phyloP scores from a whole-genome alignment of 2,888 invertebrate species.

The Griposia aprilina region DNA sequence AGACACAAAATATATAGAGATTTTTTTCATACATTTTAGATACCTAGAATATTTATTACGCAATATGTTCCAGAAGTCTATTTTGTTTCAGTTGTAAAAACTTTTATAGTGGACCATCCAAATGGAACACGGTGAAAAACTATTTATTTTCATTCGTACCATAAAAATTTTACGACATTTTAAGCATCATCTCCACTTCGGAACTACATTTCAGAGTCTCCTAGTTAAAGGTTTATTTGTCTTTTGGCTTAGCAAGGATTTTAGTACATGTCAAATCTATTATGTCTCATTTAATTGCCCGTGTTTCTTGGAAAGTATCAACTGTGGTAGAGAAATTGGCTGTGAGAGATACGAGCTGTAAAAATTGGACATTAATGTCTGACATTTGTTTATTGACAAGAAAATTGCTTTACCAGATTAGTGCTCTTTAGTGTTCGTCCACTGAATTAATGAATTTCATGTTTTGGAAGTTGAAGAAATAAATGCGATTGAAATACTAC shows the following conservation, averaged over 20 bases:
- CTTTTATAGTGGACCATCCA: slow-evolving; percentile 84
- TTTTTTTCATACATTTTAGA: slow-evolving; percentile 42
- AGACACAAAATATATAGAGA: slow-evolving; percentile 6
- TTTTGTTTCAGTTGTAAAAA: slow-evolving; percentile 82
- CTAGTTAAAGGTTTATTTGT: slow-evolving; percentile 63
- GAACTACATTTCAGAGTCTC: slow-evolving; percentile 66
- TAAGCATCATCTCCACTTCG: slow-evolving; percentile 85
- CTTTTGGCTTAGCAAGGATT: slow-evolving; percentile 62
- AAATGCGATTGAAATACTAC: slow-evolving; percentile 11
- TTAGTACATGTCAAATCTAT: slow-evolving; percentile 71
- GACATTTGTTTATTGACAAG: slow-evolving; percentile 67
- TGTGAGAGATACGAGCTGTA: slow-evolving; percentile 67
- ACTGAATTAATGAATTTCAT: slow-evolving; percentile 33
- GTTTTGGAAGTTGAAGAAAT: slow-evolving; percentile 27
- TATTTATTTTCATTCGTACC: slow-evolving; percentile 87
- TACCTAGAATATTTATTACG: slow-evolving; percentile 61
- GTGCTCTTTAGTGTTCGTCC: slow-evolving; percentile 26
- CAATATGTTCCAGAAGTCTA: slow-evolving; percentile 75
- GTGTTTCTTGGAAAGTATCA: slow-evolving; percentile 75
- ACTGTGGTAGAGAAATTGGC: slow-evolving; percentile 80
- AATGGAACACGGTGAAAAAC: slow-evolving; percentile 84
- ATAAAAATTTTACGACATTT: slow-evolving; percentile 87
- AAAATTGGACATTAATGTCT: slow-evolving; percentile 80
- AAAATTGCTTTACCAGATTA: slow-evolving; percentile 57
- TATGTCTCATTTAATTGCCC: slow-evolving; percentile 64